Evolutionary conservation across 2,113 vertebrate genomes (phyloP).

Genomic region (Maccullochella peelii): DNA sequence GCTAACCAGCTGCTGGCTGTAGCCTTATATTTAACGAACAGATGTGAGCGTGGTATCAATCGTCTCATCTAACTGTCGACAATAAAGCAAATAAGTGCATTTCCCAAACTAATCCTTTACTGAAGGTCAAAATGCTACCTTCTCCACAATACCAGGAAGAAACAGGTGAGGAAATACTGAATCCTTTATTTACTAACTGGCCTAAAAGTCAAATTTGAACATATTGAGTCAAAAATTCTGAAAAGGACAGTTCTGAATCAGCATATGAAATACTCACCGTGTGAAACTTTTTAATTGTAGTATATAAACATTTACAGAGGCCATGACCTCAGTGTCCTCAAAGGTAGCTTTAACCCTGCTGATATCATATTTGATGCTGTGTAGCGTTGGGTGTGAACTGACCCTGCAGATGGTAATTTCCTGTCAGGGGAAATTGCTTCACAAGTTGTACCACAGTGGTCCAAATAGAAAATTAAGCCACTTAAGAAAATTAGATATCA

Average conservation of each 20-base stretch:
- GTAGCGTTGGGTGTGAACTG: conserved; percentile 19
- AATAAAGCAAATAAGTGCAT: background rate
- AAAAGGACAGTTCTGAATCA: background rate
- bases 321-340: conserved; percentile 9
- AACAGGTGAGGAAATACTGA: background rate
- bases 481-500: conserved; percentile 55
- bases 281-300: background rate
- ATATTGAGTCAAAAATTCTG: background rate
- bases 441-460: conserved; percentile 51
- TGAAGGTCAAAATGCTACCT: background rate
- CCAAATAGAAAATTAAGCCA: conserved; percentile 63
- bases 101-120: background rate
- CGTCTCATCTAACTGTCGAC: background rate
- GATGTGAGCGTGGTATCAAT: background rate
- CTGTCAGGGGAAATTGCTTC: conserved; percentile 62
- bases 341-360: background rate
- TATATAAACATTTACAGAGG: background rate
- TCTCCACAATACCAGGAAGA: background rate
- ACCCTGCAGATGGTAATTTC: conserved; percentile 63
- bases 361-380: conserved; percentile 30
- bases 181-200: background rate
- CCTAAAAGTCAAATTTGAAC: background rate
- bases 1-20: no score
- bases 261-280: background rate
- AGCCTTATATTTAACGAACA: background rate